phyloP scores from a whole-genome alignment of 2,113 vertebrate species.

The Upupa epops region DNA sequence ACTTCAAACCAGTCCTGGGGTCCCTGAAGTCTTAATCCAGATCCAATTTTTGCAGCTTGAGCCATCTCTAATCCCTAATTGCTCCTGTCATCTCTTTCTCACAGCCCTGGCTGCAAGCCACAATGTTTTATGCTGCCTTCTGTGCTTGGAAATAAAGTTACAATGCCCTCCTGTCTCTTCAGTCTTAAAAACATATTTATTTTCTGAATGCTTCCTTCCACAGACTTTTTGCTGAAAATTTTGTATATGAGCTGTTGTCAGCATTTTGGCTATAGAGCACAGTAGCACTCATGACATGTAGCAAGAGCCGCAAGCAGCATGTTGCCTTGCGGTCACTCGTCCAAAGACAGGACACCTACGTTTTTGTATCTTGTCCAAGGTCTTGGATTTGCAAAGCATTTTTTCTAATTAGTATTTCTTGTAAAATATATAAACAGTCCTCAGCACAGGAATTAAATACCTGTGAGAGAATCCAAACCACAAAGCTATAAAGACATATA shows the following conservation, averaged over 20 bases:
- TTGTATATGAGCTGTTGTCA: conserved; percentile 68
- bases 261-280: conserved; percentile 54
- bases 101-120: conserved; percentile 54
- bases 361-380: conserved; percentile 39
- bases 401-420: conserved; percentile 63
- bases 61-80: conserved; percentile 70
- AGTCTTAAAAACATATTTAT: conserved; percentile 65
- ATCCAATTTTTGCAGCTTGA: conserved; percentile 67
- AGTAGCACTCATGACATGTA: conserved; percentile 21
- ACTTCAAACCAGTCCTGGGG: conserved; percentile 58
- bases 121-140: conserved; percentile 57
- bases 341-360: conserved; percentile 52
- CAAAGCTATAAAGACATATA: conserved; percentile 47
- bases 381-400: conserved; percentile 34
- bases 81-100: conserved; percentile 70
- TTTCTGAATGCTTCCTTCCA: conserved; percentile 59
- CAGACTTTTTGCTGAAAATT: conserved; percentile 3
- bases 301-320: conserved; percentile 50
- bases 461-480: conserved; percentile 62
- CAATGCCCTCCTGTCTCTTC: conserved; percentile 61
- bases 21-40: conserved; percentile 64
- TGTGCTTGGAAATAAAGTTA: conserved; percentile 63
- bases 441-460: conserved; percentile 54
- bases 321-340: conserved; percentile 46
- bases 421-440: conserved; percentile 60